These are phyloP conservation scores for Dromas ardeola DNA, from an alignment of 2,113 vertebrate species.

Conservation along the genomic window DNA sequence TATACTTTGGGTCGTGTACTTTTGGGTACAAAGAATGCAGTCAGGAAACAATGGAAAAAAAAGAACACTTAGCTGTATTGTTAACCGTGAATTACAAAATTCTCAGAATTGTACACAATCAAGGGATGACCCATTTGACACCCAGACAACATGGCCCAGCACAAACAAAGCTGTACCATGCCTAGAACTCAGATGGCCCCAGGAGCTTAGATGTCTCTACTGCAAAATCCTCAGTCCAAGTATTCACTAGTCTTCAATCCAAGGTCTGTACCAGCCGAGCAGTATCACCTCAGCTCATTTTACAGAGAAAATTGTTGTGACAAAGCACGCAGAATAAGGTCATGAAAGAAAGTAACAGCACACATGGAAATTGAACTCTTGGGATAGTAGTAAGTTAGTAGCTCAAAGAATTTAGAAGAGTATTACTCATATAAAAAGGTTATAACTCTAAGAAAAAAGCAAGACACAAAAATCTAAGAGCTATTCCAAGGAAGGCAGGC, in stretches of 20 bases:
- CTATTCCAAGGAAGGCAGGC: neutral
- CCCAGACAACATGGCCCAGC: neutral
- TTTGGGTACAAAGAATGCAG: neutral
- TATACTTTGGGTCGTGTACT: neutral
- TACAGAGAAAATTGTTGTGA: neutral
- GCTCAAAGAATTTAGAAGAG: neutral
- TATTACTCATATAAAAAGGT: neutral
- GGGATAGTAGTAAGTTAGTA: neutral
- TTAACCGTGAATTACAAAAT: neutral
- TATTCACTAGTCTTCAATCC: fast-evolving
- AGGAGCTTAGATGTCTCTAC: neutral
- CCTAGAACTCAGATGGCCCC: neutral
- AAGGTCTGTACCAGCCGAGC: neutral
- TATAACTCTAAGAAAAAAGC: neutral
- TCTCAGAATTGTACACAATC: neutral
- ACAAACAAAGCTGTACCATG: neutral
- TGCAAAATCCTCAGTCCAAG: neutral
- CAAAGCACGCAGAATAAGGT: neutral
- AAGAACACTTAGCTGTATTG: neutral
- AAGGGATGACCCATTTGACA: neutral
- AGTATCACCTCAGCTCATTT: neutral
- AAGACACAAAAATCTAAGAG: neutral
- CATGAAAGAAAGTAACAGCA: neutral
- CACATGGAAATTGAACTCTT: neutral
- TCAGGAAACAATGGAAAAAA: neutral